These are phyloP conservation scores for Tachina fera DNA, from an alignment of 2,888 invertebrate species.

Conservation along the genomic window DNA sequence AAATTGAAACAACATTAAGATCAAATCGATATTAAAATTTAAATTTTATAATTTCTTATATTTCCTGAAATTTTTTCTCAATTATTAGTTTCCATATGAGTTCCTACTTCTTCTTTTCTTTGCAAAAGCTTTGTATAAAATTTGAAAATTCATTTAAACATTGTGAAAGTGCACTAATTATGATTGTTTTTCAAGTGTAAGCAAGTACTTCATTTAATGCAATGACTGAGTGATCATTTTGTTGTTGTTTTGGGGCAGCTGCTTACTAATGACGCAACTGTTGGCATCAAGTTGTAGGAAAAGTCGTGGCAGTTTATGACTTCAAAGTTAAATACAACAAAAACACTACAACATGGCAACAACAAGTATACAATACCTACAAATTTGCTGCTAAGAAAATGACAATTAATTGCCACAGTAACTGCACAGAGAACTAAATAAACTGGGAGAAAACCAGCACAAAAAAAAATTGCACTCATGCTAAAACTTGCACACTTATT, in stretches of 20 bases:
- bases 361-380: neutral
- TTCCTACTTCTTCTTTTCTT: neutral
- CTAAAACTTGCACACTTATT: neutral
- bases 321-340: constrained; percentile 44
- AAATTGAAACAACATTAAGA: no score
- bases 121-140: neutral
- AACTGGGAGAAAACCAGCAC: neutral
- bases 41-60: neutral
- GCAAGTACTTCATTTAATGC: constrained; percentile 62
- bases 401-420: constrained; percentile 70
- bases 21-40: neutral
- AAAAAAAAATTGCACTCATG: neutral
- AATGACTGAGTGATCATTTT: constrained; percentile 57
- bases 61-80: neutral
- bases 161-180: constrained; percentile 62
- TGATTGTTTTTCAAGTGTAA: constrained; percentile 67
- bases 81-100: neutral
- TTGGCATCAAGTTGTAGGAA: constrained; percentile 27
- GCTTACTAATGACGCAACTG: constrained; percentile 12
- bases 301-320: constrained; percentile 51
- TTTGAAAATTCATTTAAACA: constrained; percentile 54
- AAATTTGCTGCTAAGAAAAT: constrained; percentile 25
- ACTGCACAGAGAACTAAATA: constrained; percentile 38
- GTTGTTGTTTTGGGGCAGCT: constrained; percentile 1
- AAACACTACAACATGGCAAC: constrained; percentile 11